phyloP scores from a whole-genome alignment of 2,113 vertebrate species.

The Chaetura pelagica region DNA sequence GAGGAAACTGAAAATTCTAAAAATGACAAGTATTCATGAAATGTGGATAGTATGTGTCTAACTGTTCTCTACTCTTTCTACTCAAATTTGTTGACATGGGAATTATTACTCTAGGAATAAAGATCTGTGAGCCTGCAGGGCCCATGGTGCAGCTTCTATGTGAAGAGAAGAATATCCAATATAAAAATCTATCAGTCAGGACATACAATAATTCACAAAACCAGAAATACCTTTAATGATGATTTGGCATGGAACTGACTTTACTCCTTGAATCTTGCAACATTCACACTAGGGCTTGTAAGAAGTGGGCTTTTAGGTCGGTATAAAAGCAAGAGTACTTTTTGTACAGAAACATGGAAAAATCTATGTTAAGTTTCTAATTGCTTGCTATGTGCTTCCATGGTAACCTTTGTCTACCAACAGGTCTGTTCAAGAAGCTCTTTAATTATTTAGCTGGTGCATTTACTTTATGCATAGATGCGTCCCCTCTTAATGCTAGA shows the following conservation, averaged over 20 bases:
- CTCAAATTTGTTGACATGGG: background rate
- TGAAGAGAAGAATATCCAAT: background rate
- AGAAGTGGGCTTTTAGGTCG: background rate
- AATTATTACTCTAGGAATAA: background rate
- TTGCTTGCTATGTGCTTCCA: background rate
- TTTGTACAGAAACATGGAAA: background rate
- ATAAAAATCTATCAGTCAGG: background rate
- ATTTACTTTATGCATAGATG: background rate
- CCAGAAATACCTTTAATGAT: background rate
- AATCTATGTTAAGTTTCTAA: background rate
- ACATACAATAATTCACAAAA: background rate
- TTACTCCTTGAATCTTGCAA: background rate
- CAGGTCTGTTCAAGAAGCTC: background rate
- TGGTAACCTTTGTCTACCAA: background rate
- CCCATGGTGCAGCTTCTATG: background rate
- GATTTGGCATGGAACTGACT: background rate
- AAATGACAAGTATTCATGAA: background rate
- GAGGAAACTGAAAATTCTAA: background rate
- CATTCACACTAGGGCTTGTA: background rate
- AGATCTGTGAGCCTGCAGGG: background rate
- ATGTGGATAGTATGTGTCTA: background rate
- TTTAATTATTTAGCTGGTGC: background rate
- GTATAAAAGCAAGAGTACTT: background rate
- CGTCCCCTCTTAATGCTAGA: background rate
- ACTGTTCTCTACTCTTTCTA: background rate